Conservation (phyloP, 2,888 invertebrate genomes). For the Microctonus hyperodae region DNA sequence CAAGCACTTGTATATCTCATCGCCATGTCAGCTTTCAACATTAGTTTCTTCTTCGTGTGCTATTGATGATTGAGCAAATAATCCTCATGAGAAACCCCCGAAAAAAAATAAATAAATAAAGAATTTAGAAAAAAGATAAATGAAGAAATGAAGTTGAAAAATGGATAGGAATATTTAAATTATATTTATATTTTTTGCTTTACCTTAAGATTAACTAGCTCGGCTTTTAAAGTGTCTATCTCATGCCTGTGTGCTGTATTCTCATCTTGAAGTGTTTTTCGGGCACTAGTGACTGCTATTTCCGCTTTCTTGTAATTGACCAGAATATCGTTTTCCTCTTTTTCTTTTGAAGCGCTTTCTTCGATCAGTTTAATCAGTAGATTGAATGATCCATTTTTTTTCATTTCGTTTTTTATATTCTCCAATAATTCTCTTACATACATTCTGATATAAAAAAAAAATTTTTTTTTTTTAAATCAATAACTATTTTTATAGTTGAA, state of each 20-base stretch:
- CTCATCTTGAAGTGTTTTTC: constrained; percentile 37
- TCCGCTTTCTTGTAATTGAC: constrained; percentile 37
- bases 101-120: background rate
- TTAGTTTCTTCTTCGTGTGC: constrained; percentile 47
- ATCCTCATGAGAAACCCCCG: background rate
- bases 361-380: constrained; percentile 46
- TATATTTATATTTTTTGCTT: background rate
- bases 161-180: background rate
- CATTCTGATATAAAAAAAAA: constrained; percentile 37
- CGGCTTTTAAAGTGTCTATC: constrained; percentile 36
- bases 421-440: constrained; percentile 45
- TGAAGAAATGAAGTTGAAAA: background rate
- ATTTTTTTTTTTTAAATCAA: background rate
- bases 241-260: constrained; percentile 37
- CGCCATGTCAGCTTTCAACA: constrained; percentile 46
- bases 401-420: constrained; percentile 44
- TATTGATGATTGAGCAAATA: background rate
- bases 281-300: constrained; percentile 37
- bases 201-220: constrained; percentile 37
- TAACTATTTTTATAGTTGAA: background rate
- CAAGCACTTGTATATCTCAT: constrained; percentile 51
- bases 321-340: constrained; percentile 41
- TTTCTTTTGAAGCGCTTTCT: constrained; percentile 32
- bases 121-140: background rate
- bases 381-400: constrained; percentile 42